Percentiles rank a stretch among this genome's conserved stretches.
phyloP scores from a whole-genome alignment of 2,888 invertebrate species.

The Oligia latruncula region DNA sequence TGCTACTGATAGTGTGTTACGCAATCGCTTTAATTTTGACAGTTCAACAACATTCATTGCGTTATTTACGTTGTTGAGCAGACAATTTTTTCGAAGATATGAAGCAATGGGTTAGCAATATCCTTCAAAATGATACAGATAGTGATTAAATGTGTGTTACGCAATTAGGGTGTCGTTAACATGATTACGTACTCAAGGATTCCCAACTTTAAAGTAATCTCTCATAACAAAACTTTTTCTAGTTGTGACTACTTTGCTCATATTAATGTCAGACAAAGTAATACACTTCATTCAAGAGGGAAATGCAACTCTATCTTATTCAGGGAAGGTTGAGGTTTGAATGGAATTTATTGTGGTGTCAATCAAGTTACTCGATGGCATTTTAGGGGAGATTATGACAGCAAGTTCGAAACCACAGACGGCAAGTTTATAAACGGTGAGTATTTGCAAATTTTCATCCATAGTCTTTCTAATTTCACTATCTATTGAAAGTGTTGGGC shows the following conservation, averaged over 20 bases:
- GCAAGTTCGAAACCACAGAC: conserved; percentile 53
- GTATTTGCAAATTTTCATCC: conserved; percentile 18
- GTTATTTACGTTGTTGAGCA: no score
- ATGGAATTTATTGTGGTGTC: background rate
- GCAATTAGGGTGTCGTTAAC: background rate
- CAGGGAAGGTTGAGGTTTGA: background rate
- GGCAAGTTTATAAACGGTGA: conserved; percentile 49
- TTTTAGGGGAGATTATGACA: conserved; percentile 61
- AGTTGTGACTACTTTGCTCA: conserved; percentile 40
- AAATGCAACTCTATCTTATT: conserved; percentile 23
- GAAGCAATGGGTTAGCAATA: no score
- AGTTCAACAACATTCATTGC: no score
- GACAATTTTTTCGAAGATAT: no score
- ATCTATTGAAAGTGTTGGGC: background rate
- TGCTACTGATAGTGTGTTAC: no score
- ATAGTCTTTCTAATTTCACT: background rate
- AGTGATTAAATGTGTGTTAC: no score
- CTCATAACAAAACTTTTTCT: conserved; percentile 44
- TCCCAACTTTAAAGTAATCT: conserved; percentile 32
- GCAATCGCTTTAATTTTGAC: no score
- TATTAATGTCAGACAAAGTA: conserved; percentile 56
- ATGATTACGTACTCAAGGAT: conserved; percentile 25
- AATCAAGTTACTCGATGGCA: conserved; percentile 43
- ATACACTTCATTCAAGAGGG: conserved; percentile 20
- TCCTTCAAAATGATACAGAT: no score